Percentiles rank a stretch among this genome's conserved stretches.
Evolutionary conservation across 2,888 invertebrate species (phyloP).

Genomic region (Monoplex corrugatus): DNA sequence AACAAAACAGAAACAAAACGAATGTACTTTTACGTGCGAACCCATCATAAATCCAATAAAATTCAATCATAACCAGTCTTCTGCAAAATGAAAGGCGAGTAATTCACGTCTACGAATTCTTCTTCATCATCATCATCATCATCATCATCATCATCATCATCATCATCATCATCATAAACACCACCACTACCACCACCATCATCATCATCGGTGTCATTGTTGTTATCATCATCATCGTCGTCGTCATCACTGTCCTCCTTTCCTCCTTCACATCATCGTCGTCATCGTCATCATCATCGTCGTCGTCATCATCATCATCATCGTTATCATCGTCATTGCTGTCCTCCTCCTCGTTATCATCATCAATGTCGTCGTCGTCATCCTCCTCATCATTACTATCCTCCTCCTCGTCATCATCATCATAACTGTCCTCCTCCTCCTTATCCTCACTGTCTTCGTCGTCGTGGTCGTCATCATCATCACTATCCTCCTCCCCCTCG

Average conservation of each 20-base stretch:
- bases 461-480: slow-evolving; percentile 20
- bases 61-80: too few relatives aligned
- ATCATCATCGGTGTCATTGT: not conserved
- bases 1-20: too few relatives aligned
- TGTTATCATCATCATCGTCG: slow-evolving; percentile 37
- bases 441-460: not conserved
- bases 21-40: too few relatives aligned
- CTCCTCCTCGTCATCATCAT: not conserved
- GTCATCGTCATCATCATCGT: not conserved
- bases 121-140: slow-evolving; percentile 36
- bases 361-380: not conserved
- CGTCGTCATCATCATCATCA: not conserved
- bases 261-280: slow-evolving; percentile 4
- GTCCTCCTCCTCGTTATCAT: not conserved
- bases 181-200: not conserved
- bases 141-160: slow-evolving; percentile 34
- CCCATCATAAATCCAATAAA: too few relatives aligned
- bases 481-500: slow-evolving; percentile 27
- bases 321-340: not conserved
- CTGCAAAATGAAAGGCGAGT: too few relatives aligned
- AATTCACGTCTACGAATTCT: too few relatives aligned
- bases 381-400: slow-evolving; percentile 4
- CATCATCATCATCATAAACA: slow-evolving; percentile 34
- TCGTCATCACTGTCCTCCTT: too few relatives aligned
- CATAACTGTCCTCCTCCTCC: slow-evolving; percentile 9